Base-by-base conservation (phyloP, 2,888 invertebrate species). In the Dolichopus griseipennis region DNA sequence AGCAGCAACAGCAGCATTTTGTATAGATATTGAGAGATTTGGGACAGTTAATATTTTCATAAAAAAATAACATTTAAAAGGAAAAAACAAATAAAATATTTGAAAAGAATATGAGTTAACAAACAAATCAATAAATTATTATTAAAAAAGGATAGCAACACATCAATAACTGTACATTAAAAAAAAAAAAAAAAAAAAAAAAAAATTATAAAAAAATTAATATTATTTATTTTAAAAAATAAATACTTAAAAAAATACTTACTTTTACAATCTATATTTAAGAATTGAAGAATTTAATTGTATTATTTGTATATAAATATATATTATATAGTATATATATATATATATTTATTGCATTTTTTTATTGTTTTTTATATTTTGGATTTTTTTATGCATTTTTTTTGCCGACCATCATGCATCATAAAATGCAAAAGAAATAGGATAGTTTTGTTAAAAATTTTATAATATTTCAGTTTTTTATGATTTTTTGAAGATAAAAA, bases 181-280 rank as follows among this genome's bases (percentile, higher is more conserved):
- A 12, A 52, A 52, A 52, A 52, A 52, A n/a, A 15, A 52, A 52
- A 52, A 52, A 52, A 52, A 18, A 52, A 3, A 1, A 52, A 52
- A 52, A 18, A 37, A 37, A 37, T 10, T 37, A 34, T 34, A 37
- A 37, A 37, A 5, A 8, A 37, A 37, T 10, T 37, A 37, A 37
- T 27, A 27, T 37, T 37, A n/a, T 37, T 37, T 37, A 37, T 37
- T 10, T 12, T 27, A 37, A 37, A 37, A 37, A 37, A 37, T 12
- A 18, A 52, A 52, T 52, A 52, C 18, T 37, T 52, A 52, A 52
- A 5, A 27, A 27, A 69, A 73, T 75, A 75, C 75, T 75, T 75
- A 74, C 74, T 73, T 74, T 74, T 72, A 75, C 73, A 73, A 74
- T 73, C 75, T 75, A 74, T 75, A 74, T 73, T 69, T 52, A 18